Evolutionary conservation across 2,113 vertebrate genomes (phyloP), one percentile per base, ranked within the genome.

Genomic region (Onychostruthus taczanowskii): DNA sequence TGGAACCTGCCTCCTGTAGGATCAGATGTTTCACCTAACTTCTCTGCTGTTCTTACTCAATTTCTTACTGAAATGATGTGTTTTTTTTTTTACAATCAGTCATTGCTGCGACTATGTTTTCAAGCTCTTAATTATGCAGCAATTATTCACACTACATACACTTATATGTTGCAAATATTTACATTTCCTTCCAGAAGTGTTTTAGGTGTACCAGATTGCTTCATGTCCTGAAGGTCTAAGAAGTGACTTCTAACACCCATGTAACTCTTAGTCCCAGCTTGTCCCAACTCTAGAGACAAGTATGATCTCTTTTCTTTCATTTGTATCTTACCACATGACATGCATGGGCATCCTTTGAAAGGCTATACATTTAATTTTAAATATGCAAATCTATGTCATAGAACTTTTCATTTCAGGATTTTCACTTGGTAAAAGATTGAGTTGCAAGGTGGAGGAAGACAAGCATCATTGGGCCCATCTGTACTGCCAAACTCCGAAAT

Each of bases 51-150:
- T 37, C 22, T 70, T 64, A 46, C 16, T 75, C 16, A 31, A 19
- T 26, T 75, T 84, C 28, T 30, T 33, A 62, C 18, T 30, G 44
- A 58, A 90, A 26, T 4, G 2, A 23, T 22, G 13, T 76, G 35
- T 0, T 7, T 59, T 58, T 0, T 7, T 59, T 58, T 59, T 37
- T 64, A 13, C 10, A 37, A 8, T 23, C 1, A 5, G 15, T 37
- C 17, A 24, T 50, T 56, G 20, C 30, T 82, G 66, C 46, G 43
- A 90, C 23, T 16, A 24, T 10, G 17, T 24, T 26, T 88, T 73
- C 50, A 82, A 66, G 30, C 23, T 78, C 26, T 69, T 77, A 50
- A 20, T 37, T 86, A 46, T 41, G 22, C 30, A 76, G 53, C 13
- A 87, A 31, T 56, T 87, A 69, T 46, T 90, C 37, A 33, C 6